Evolutionary conservation across 1,140 invertebrate genomes (phyloP), one percentile per base, ranked within the genome.

Genomic region (Drosophila setifemur): DNA sequence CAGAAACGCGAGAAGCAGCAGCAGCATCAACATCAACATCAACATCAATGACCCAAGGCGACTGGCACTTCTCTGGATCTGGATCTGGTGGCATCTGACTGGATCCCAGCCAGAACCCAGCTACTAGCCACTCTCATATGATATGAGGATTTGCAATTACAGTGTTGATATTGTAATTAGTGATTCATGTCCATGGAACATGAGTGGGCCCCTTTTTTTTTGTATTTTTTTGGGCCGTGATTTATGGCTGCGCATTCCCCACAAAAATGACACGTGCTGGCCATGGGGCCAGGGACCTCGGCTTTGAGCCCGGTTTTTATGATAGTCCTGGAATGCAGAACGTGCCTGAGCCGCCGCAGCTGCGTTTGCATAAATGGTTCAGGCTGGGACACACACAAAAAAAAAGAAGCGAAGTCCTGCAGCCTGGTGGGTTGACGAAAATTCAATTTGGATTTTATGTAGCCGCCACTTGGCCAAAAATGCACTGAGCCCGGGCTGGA

Each of bases 391-490:
- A 14, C 25, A 54, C 45, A 21, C 39, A 58, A 35, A 64, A 48
- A 31, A 33, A 29, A 19, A 47, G 37, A 57, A 29, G 9, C 33
- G 16, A 16, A 14, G 2, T 6, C 25, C 40, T n/a, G 12, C 14
- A 21, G 40, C 11, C n/a, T n/a, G n/a, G 68, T 45, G 55, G 69
- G 23, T 52, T 72, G 73, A 57, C 73, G 64, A 78, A 73, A 85
- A 74, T 85, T 83, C 79, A 85, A 83, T 83, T 83, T 83, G 70
- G 74, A 79, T 83, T 85, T 83, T 58, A 57, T 74, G 67, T 63
- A 57, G 42, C 49, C 60, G 48, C 47, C 43, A 57, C 44, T 67
- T 58, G 28, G 29, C 28, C 29, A 19, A 52, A 73, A 73, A 49
- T 61, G 63, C 55, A 85, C 45, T 49, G 44, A 28, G 14, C 3